Conservation (phyloP, 1,140 invertebrate genomes). For the Caenorhabditis tropicalis region DNA sequence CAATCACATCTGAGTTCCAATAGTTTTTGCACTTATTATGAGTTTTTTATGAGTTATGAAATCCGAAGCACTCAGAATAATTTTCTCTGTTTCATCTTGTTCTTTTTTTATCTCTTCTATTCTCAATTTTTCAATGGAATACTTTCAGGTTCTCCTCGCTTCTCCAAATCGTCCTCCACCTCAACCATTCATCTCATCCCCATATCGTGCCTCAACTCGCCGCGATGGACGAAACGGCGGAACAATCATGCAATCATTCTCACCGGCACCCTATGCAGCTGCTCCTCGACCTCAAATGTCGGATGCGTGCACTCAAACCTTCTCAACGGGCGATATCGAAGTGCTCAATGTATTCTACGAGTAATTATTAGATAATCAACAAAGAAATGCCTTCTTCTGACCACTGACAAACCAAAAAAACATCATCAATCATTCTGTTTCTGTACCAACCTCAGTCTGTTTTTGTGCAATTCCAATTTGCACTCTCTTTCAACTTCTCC, state of each 20-base stretch:
- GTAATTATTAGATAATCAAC: conserved; percentile 48
- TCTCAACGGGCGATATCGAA: conserved; percentile 71
- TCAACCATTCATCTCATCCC: conserved; percentile 54
- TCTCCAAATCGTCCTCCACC: conserved; percentile 59
- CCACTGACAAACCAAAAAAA: not conserved
- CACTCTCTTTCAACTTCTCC: not conserved
- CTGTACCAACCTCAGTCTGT: not conserved
- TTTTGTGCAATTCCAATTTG: not conserved
- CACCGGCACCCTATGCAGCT: conserved; percentile 33
- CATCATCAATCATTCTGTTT: not conserved
- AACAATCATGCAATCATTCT: conserved; percentile 34
- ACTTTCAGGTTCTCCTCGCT: conserved; percentile 57
- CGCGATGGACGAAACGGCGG: conserved; percentile 39
- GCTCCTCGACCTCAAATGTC: conserved; percentile 58
- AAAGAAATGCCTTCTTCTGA: not conserved
- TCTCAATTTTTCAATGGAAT: not conserved
- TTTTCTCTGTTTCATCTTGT: not conserved
- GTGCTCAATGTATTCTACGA: conserved; percentile 70
- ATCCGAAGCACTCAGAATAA: too few species aligned
- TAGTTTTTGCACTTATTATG: not conserved
- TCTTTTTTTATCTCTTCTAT: too few species aligned
- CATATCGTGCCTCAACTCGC: conserved; percentile 49
- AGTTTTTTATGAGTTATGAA: not conserved
- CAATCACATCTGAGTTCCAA: not conserved
- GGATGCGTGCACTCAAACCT: conserved; percentile 67